Evolutionary conservation across 2,888 invertebrate genomes (phyloP).

Genomic region (Amphipyra tragopoginis): DNA sequence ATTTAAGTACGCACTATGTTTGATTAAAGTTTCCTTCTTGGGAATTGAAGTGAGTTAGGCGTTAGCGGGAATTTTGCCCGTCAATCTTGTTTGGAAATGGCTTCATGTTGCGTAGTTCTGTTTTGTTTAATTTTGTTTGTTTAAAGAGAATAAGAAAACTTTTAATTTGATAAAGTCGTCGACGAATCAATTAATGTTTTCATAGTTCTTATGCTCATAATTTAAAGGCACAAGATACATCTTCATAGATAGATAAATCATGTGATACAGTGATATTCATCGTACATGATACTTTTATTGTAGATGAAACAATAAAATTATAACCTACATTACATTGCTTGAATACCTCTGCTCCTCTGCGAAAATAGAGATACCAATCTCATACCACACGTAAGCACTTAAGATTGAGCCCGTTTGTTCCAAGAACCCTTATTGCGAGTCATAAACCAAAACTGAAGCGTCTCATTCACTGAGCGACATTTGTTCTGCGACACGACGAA

Average conservation of each 20-base stretch:
- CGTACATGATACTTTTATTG: too few species aligned
- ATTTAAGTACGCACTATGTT: constrained; percentile 53
- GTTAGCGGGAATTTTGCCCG: constrained; percentile 31
- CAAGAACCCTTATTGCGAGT: constrained; percentile 28
- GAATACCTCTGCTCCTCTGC: background rate
- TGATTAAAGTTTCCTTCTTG: constrained; percentile 49
- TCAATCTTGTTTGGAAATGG: constrained; percentile 21
- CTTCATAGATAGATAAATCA: too few species aligned
- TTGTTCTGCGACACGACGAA: constrained; percentile 38
- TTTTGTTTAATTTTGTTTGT: constrained; percentile 1
- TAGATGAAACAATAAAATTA: background rate
- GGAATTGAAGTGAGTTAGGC: constrained; percentile 45
- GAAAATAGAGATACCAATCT: constrained; percentile 15
- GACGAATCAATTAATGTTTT: too few species aligned
- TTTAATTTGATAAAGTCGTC: too few species aligned
- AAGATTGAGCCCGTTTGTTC: constrained; percentile 21
- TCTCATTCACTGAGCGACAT: constrained; percentile 33
- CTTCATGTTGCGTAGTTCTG: constrained; percentile 8
- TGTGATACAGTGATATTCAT: too few species aligned
- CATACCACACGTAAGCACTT: constrained; percentile 30
- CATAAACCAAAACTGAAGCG: constrained; percentile 46
- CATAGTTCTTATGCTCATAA: too few species aligned
- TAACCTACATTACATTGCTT: background rate
- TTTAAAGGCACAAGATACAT: too few species aligned
- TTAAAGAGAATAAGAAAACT: too few species aligned